Conservation (phyloP, 2,888 invertebrate genomes). For the Osedax frankpressi region DNA sequence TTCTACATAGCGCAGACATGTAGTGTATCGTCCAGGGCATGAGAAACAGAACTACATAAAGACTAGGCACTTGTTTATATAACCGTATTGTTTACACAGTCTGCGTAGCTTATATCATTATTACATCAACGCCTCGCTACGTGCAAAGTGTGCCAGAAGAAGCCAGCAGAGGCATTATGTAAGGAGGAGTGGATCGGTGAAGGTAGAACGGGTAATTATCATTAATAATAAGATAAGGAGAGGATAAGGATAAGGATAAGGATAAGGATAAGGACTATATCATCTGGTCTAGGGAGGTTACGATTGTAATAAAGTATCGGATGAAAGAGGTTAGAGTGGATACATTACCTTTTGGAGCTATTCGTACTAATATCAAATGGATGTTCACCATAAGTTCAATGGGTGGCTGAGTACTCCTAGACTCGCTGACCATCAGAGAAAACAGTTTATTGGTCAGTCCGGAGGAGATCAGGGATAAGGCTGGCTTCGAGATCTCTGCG, state of each 20-base stretch:
- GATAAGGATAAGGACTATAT: not conserved
- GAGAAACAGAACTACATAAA: too few species aligned
- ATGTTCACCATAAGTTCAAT: slow-evolving; percentile 35
- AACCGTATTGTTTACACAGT: too few species aligned
- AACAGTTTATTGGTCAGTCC: slow-evolving; percentile 38
- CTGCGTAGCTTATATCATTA: too few species aligned
- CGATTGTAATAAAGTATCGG: not conserved
- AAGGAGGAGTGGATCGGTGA: too few species aligned
- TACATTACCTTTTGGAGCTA: slow-evolving; percentile 42
- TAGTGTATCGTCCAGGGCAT: too few species aligned
- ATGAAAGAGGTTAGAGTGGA: not conserved
- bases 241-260: not conserved
- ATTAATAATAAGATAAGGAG: not conserved
- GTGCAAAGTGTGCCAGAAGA: too few species aligned
- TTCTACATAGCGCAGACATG: too few species aligned
- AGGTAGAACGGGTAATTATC: too few species aligned
- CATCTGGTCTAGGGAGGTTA: not conserved
- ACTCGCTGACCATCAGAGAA: slow-evolving; percentile 34
- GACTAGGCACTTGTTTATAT: too few species aligned
- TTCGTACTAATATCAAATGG: slow-evolving; percentile 38
- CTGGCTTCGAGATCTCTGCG: not conserved
- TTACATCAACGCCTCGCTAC: too few species aligned
- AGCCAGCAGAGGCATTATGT: slow-evolving; percentile 11
- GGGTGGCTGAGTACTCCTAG: slow-evolving; percentile 27
- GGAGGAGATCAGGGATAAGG: slow-evolving; percentile 17